phyloP scores from a whole-genome alignment of 2,888 invertebrate species.

The Drosophila prolongata region DNA sequence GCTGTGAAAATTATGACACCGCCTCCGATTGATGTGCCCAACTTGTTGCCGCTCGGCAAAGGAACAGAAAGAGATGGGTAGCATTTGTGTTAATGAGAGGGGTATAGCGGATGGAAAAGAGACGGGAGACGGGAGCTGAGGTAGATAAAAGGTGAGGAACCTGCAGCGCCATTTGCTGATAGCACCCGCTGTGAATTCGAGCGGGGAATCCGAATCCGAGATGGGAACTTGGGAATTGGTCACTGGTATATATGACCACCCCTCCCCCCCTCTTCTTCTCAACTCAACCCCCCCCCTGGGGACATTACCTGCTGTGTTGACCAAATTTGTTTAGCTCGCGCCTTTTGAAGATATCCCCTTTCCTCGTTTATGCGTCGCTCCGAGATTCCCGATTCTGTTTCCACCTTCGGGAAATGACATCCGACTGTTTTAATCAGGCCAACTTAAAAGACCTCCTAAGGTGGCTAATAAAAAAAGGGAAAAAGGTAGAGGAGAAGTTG shows the following conservation, averaged over 20 bases:
- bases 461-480: background rate
- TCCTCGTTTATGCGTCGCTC: background rate
- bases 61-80: conserved; percentile 21
- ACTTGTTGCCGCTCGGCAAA: conserved; percentile 69
- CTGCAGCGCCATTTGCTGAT: conserved; percentile 72
- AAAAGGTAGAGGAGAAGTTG: background rate
- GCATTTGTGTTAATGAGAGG: background rate
- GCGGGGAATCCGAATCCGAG: background rate
- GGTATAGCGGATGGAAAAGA: background rate
- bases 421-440: conserved; percentile 60
- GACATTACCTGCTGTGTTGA: conserved; percentile 64
- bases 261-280: background rate
- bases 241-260: background rate
- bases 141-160: conserved; percentile 73
- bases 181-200: conserved; percentile 68
- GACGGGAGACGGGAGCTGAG: conserved; percentile 6
- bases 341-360: conserved; percentile 37
- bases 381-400: background rate
- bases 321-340: conserved; percentile 73
- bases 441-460: conserved; percentile 19
- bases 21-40: conserved; percentile 79
- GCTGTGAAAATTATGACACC: conserved; percentile 84
- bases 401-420: conserved; percentile 41
- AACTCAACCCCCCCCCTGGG: background rate
- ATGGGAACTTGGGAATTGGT: conserved; percentile 12